Percentiles rank a stretch among this genome's conserved stretches.
phyloP scores from a whole-genome alignment of 2,888 invertebrate genomes.

The Agriopis aurantiaria region DNA sequence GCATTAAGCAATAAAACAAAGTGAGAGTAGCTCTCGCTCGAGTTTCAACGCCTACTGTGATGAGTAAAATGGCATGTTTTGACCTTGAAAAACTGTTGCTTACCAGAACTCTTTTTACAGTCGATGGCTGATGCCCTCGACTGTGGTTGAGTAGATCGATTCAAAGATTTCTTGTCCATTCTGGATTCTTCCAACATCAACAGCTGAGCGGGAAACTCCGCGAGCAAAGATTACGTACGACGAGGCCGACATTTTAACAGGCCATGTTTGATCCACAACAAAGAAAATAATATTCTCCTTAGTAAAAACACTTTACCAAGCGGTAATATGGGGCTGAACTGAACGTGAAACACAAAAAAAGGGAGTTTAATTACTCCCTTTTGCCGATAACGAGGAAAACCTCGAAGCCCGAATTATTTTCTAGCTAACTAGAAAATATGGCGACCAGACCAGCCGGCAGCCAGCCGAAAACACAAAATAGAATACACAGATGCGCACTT shows the following conservation, averaged over 20 bases:
- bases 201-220: slow-evolving; percentile 88
- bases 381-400: slow-evolving; percentile 89
- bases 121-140: slow-evolving; percentile 91
- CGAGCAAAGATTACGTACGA: slow-evolving; percentile 88
- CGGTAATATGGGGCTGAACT: slow-evolving; percentile 65
- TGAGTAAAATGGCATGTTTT: slow-evolving; percentile 25
- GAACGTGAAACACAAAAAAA: slow-evolving; percentile 74
- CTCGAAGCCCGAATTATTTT: slow-evolving; percentile 77
- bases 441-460: slow-evolving; percentile 89
- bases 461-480: slow-evolving; percentile 66
- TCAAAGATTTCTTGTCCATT: slow-evolving; percentile 93
- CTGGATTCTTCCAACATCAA: slow-evolving; percentile 84
- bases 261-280: slow-evolving; percentile 89
- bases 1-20: slow-evolving; percentile 7
- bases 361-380: slow-evolving; percentile 89
- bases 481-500: slow-evolving; percentile 76
- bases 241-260: slow-evolving; percentile 92
- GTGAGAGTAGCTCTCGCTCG: slow-evolving; percentile 18
- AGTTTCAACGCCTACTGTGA: not conserved
- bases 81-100: slow-evolving; percentile 56
- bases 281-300: slow-evolving; percentile 80
- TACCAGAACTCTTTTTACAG: slow-evolving; percentile 91
- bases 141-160: slow-evolving; percentile 89
- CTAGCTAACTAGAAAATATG: slow-evolving; percentile 89
- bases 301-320: slow-evolving; percentile 67